Conservation (phyloP, 2,888 invertebrate genomes). For the Protophormia terraenovae region DNA sequence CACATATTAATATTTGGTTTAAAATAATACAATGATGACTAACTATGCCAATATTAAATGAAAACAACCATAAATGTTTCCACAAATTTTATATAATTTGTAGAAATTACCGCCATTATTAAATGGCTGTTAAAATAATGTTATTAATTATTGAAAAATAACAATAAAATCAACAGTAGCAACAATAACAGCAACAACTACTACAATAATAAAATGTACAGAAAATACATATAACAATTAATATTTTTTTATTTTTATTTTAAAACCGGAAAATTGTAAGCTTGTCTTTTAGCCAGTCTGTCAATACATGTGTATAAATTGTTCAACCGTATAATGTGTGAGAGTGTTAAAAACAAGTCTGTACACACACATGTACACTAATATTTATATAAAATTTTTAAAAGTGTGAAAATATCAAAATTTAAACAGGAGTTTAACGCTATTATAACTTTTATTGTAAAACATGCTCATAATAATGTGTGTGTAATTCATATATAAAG, state of each 20-base stretch:
- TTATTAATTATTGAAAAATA: conserved; percentile 60
- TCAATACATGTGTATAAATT: background rate
- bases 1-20: background rate
- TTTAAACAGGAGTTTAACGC: conserved; percentile 31
- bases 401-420: conserved; percentile 15
- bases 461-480: no score
- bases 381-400: background rate
- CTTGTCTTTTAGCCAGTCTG: background rate
- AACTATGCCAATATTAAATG: conserved; percentile 15
- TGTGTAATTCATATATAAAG: no score
- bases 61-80: conserved; percentile 41
- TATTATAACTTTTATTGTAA: background rate
- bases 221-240: conserved; percentile 21
- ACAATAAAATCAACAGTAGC: conserved; percentile 26
- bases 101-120: conserved; percentile 48
- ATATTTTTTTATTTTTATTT: conserved; percentile 19
- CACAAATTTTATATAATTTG: conserved; percentile 50
- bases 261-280: background rate
- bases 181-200: background rate
- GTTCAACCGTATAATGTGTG: no score
- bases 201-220: background rate
- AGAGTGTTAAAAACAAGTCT: no score
- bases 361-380: no score
- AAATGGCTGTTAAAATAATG: conserved; percentile 41
- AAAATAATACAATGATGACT: background rate